A percentile compares a stretch with the other conserved stretches of the same genome.
Conservation (phyloP, 2,888 invertebrate genomes). For the Melieria omissa region DNA sequence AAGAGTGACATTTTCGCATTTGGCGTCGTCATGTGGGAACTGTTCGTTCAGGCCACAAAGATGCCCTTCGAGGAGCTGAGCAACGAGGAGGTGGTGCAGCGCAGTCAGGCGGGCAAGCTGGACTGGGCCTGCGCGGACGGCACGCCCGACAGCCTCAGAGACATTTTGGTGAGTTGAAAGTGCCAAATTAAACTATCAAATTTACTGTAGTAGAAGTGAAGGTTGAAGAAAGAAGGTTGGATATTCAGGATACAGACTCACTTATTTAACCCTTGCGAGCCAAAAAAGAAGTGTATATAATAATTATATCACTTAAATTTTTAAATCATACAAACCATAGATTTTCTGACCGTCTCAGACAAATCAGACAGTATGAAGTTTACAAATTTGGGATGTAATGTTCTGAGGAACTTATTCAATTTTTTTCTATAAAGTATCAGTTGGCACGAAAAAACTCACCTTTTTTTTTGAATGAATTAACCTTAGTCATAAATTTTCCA, state of each 20-base stretch:
- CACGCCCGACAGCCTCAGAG: constrained; percentile 73
- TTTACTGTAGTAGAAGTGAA: neutral
- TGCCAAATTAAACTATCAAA: neutral
- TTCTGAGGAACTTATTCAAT: no score
- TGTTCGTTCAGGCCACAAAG: constrained; percentile 82
- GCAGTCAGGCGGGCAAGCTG: constrained; percentile 69
- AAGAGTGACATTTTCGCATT: constrained; percentile 95
- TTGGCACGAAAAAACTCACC: neutral
- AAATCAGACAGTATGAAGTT: no score
- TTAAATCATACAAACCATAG: no score
- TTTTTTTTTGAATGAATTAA: neutral
- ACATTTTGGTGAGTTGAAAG: constrained; percentile 68
- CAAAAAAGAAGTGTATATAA: no score
- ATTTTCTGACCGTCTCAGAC: no score
- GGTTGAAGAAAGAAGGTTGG: neutral
- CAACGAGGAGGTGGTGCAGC: constrained; percentile 64
- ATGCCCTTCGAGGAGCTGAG: constrained; percentile 73
- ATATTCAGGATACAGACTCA: no score
- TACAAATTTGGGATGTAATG: no score
- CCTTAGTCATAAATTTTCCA: neutral
- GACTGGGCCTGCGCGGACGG: constrained; percentile 76
- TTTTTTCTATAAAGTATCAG: no score
- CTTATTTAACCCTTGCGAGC: no score
- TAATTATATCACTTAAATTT: no score
- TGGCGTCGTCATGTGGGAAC: constrained; percentile 90